A percentile compares a stretch with the other conserved stretches of the same genome.
Evolutionary conservation across 1,140 invertebrate species (phyloP).

Genomic region (Caenorhabditis latens): DNA sequence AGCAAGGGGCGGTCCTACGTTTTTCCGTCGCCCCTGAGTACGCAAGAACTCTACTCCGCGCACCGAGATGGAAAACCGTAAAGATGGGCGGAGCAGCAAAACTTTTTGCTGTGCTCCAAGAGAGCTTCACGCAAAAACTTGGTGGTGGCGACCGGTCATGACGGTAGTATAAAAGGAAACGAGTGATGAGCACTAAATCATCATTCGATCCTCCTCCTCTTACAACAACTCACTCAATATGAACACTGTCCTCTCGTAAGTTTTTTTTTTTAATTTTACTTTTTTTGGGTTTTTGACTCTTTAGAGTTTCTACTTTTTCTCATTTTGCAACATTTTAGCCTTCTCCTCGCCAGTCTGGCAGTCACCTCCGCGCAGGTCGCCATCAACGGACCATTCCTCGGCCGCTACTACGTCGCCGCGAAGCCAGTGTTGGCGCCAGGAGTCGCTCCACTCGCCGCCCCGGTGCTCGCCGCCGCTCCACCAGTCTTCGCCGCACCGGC

Average conservation of each 20-base stretch:
- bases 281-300: not conserved
- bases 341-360: constrained; percentile 51
- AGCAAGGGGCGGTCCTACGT: not conserved
- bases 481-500: constrained; percentile 58
- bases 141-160: constrained; percentile 20
- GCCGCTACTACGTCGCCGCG: constrained; percentile 55
- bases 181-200: constrained; percentile 38
- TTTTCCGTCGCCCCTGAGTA: constrained; percentile 9
- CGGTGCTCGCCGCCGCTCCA: constrained; percentile 54
- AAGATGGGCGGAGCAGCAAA: constrained; percentile 17
- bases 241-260: constrained; percentile 53
- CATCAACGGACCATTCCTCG: constrained; percentile 59
- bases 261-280: not conserved
- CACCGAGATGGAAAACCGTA: not conserved
- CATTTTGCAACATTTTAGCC: constrained; percentile 24
- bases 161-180: constrained; percentile 43
- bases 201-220: constrained; percentile 43
- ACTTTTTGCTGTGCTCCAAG: not conserved
- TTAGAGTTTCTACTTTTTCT: not conserved
- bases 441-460: constrained; percentile 57
- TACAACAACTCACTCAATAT: constrained; percentile 29
- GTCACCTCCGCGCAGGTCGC: constrained; percentile 55
- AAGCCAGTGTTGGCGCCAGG: constrained; percentile 58
- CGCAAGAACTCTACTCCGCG: not conserved
- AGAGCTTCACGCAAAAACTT: constrained; percentile 28